phyloP scores from a whole-genome alignment of 2,888 invertebrate species.

The Stramonita haemastoma region DNA sequence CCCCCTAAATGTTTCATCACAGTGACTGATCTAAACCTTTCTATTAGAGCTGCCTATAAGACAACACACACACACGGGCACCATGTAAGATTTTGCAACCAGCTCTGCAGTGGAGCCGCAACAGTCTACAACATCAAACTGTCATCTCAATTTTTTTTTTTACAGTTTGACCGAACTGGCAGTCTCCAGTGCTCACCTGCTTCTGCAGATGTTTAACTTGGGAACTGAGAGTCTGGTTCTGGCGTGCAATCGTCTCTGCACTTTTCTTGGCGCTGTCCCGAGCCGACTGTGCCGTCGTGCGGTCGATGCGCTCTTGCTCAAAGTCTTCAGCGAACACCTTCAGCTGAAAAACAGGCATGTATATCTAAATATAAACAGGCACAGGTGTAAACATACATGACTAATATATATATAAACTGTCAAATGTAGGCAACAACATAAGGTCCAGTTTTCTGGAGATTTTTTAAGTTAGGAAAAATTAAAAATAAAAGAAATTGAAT shows the following conservation, averaged over 20 bases:
- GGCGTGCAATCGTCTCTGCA: constrained; percentile 33
- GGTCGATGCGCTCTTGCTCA: constrained; percentile 47
- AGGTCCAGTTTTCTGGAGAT: too few species aligned
- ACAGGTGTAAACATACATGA: background rate
- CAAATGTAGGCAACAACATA: background rate
- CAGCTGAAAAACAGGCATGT: constrained; percentile 33
- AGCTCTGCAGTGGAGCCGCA: too few species aligned
- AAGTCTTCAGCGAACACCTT: constrained; percentile 50
- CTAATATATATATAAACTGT: background rate
- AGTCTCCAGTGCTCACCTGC: constrained; percentile 16
- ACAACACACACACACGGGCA: too few species aligned
- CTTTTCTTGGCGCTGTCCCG: constrained; percentile 37
- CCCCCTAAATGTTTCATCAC: too few species aligned
- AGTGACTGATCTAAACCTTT: too few species aligned
- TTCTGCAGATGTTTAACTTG: constrained; percentile 33
- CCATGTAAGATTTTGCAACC: too few species aligned
- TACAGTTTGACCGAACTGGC: too few species aligned
- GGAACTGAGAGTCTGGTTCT: constrained; percentile 25
- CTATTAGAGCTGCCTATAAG: too few species aligned
- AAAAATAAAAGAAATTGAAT: too few species aligned
- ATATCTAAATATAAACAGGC: background rate
- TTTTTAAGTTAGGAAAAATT: too few species aligned
- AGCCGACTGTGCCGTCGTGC: constrained; percentile 31
- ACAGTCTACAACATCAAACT: too few species aligned
- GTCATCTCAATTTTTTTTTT: too few species aligned